Evolutionary conservation across 2,113 vertebrate genomes (phyloP).

Genomic region (Larimichthys polyactis): DNA sequence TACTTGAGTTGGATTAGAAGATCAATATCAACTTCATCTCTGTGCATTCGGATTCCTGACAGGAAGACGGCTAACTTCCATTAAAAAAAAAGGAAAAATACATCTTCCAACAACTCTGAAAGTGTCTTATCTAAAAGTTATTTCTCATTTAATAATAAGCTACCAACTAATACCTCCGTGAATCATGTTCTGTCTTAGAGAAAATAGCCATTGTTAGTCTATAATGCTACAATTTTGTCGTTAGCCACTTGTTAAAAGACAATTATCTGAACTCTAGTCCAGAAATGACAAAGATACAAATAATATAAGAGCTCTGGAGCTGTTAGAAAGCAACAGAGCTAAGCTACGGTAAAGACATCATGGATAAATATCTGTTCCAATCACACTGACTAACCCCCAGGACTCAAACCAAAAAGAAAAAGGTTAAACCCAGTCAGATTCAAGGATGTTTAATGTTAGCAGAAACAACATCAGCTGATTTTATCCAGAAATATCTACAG

Average conservation of each 20-base stretch:
- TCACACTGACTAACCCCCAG: too few species aligned
- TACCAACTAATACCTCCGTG: too few species aligned
- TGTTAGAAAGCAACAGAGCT: neutral
- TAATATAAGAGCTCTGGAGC: neutral
- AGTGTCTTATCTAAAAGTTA: neutral
- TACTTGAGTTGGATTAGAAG: neutral
- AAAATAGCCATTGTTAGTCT: neutral
- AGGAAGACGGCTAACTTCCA: neutral
- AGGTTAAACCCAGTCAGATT: neutral
- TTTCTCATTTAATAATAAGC: neutral
- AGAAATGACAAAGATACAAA: neutral
- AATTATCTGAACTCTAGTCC: neutral
- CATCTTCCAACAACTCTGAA: neutral
- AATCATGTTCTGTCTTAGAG: neutral
- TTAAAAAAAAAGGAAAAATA: neutral
- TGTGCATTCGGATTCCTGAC: too few species aligned
- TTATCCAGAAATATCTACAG: neutral
- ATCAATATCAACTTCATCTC: neutral
- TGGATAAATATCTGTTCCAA: neutral
- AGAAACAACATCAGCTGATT: neutral
- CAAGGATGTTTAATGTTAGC: neutral
- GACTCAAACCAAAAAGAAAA: neutral
- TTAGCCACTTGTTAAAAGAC: neutral
- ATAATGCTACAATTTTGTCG: neutral
- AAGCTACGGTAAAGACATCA: neutral